Base-by-base conservation (phyloP, 35 echinoderm and acorn worm species). In the Anneissia japonica region DNA sequence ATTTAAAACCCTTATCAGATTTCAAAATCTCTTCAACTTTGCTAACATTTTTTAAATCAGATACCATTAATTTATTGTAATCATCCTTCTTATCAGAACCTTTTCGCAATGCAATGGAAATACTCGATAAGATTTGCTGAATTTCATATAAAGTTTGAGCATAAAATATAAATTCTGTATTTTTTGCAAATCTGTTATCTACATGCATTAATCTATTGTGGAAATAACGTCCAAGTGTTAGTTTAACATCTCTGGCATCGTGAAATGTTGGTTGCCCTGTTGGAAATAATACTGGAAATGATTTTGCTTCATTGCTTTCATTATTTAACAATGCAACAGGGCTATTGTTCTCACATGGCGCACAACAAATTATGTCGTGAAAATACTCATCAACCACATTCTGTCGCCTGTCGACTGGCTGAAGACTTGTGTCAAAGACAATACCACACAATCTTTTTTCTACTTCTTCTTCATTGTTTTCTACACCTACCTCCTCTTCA, bases 31-130 rank as follows among this genome's bases (percentile, higher is more conserved):
- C 33, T 40, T 83, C 79, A 37, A 90, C 26, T 88, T 91, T 82
- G n/a, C 38, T 30, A 17, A 16, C 37, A 76, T 88, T 56, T 37
- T 88, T 91, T 0, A 91, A 37, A 43, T 84, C 83, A 74, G 72
- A 74, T 13, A 83, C 81, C 80, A 46, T 89, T 29, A 37, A 1
- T 77, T 35, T 37, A 34, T 26, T 77, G 14, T 13, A 35, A 77
- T 37, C 76, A 77, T 37, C 32, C 32, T 34, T 37, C 11, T 77
- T 34, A 35, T 26, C 31, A 16, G 30, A 33, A 19, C 85, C 81
- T 79, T 89, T 83, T 73, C 85, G 81, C 82, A 92, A 46, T 74
- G 91, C 91, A 84, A 92, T 92, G 83, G 91, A 92, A 34, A 92
- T 73, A 79, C 74, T 35, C 79, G 91, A 92, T 72, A 72, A 55